Evolutionary conservation across 2,113 vertebrate genomes (phyloP), one percentile per base, ranked within the genome.

Genomic region (Anguilla rostrata): DNA sequence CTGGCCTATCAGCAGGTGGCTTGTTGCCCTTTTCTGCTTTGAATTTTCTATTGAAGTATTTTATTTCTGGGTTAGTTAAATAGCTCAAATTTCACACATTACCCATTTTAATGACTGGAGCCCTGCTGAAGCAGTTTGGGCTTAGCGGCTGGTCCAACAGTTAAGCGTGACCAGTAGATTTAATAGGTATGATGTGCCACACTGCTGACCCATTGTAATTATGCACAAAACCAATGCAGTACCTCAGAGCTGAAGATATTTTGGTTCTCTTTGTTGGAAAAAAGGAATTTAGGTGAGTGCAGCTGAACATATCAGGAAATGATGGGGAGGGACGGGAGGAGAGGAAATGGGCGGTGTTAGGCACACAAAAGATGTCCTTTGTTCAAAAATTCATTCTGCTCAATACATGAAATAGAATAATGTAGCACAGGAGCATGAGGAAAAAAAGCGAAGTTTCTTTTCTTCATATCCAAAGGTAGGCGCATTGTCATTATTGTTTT

Each of bases 401-500:
- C n/a, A 75, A 75, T 75, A 22, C n/a, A 22, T 34, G 9, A n/a
- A 29, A 12, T 34, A 29, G 26, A 75, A 75, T 75, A 75, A 75
- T n/a, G n/a, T 34, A 75, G n/a, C 26, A 34, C 7, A 5, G 18
- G 60, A 66, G 60, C 60, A 66, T 3, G 8, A 66, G 22, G 34
- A 34, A 60, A 71, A 71, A 71, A 71, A n/a, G 26, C 15, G 2
- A 71, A n/a, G 1, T n/a, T 56, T 40, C 20, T 71, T 56, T 22
- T 84, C 81, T 14, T 83, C 40, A 53, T 14, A 83, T 43, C 81
- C 18, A 39, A 46, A 60, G 83, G 60, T 39, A 71, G 83, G 60
- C 83, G 43, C 20, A 29, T 29, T 79, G 78, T 83, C 81, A 86
- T 57, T 83, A 78, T 75, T 83, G 71, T 49, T 78, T 43, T 56